Evolutionary conservation across 2,797 vertebrate species (phyloP), one percentile per base, ranked within the genome.

Genomic region (Cynodonichthys magdalenae): DNA sequence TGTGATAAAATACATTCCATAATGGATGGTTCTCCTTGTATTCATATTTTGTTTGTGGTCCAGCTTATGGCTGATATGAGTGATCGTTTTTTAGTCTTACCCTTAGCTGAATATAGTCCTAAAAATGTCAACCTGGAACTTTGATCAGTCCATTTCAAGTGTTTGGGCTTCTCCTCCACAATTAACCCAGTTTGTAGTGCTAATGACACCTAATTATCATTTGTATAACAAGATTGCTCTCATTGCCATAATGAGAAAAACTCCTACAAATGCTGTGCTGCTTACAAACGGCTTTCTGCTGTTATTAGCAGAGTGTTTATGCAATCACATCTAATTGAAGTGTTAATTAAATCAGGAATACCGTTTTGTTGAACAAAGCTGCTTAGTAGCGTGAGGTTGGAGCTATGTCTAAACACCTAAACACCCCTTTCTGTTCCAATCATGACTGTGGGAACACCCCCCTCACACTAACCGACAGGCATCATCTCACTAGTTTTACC

Each of bases 281-380:
- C 78, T 89, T 90, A 82, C 84, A 79, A 83, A 79, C 84, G 58
- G 78, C 71, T 89, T 91, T 89, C 78, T 85, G 80, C 79, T 59
- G 77, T 91, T 91, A 89, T 92, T 90, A 90, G 83, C 70, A 11
- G 85, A 90, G 83, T 88, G 85, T 92, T 92, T 89, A 89, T 91
- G 89, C 89, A 93, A 93, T 94, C 91, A 92, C 81, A 81, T 82
- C 89, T 92, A 93, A 93, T 89, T 93, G 88, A 90, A 90, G 90
- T 90, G 87, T 90, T 93, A 92, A 93, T 94, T 93, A 90, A 93
- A 92, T 91, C 90, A 91, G 83, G 78, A 82, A 86, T 84, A 71
- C 69, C 69, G 52, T 90, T 87, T 88, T 85, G 81, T 70, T 77
- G 76, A 87, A 89, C 86, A 89, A 87, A 87, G 79, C 83, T 45